phyloP scores from a whole-genome alignment of 2,113 vertebrate species.

The Notothenia coriiceps region DNA sequence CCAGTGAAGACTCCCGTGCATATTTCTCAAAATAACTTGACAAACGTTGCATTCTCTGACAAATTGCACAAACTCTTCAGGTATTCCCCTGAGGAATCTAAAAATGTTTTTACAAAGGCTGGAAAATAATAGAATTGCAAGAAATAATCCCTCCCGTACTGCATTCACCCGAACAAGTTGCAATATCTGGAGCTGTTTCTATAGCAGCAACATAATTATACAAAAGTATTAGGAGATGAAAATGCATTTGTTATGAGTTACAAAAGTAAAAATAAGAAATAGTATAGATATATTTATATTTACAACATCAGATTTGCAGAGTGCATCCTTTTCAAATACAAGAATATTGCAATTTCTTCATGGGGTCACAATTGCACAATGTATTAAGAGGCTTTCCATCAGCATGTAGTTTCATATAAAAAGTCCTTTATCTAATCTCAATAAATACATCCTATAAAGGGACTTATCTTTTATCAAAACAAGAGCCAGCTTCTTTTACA shows the following conservation, averaged over 20 bases:
- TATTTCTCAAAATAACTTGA: conserved; percentile 63
- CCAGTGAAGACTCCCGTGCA: conserved; percentile 37
- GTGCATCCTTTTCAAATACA: conserved; percentile 16
- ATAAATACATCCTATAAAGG: conserved; percentile 31
- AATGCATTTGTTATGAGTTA: conserved; percentile 27
- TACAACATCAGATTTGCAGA: conserved; percentile 44
- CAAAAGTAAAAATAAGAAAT: conserved; percentile 61
- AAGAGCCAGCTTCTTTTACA: conserved; percentile 24
- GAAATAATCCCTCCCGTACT: conserved; percentile 54
- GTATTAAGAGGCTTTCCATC: conserved; percentile 51
- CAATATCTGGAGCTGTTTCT: conserved; percentile 41
- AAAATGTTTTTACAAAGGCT: conserved; percentile 46
- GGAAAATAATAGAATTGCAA: conserved; percentile 59
- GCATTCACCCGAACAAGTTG: conserved; percentile 55
- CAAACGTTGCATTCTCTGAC: conserved; percentile 65
- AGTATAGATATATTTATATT: conserved; percentile 58
- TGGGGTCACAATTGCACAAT: conserved; percentile 8
- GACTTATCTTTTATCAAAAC: conserved; percentile 2
- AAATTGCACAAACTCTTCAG: conserved; percentile 61
- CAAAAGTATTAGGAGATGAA: conserved; percentile 42
- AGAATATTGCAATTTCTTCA: conserved; percentile 14
- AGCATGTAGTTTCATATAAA: conserved; percentile 39
- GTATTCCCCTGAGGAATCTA: conserved; percentile 60
- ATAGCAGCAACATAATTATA: conserved; percentile 39
- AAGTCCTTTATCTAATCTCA: conserved; percentile 25